Conservation (phyloP, 1,140 invertebrate genomes). For the Cryptotermes secundus region DNA sequence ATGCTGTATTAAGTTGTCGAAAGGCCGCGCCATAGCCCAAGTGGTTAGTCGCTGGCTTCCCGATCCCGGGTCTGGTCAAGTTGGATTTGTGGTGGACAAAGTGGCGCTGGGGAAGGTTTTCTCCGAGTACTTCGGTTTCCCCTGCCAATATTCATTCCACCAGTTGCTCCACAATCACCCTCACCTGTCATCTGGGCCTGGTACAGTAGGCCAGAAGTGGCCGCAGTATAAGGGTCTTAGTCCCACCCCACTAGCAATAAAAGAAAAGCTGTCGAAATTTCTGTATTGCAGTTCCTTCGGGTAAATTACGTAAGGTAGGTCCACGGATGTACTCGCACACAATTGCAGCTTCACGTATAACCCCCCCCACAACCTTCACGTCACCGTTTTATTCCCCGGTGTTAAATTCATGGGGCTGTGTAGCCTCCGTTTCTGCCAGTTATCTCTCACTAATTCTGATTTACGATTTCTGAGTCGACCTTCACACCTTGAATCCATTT, state of each 20-base stretch:
- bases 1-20: background rate
- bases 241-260: too few species aligned
- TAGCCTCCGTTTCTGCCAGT: constrained; percentile 13
- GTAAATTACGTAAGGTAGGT: background rate
- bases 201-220: too few species aligned
- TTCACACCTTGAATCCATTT: constrained; percentile 25
- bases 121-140: too few species aligned
- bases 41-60: too few species aligned
- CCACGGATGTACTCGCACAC: background rate
- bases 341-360: background rate
- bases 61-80: too few species aligned
- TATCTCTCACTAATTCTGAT: constrained; percentile 29
- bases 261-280: background rate
- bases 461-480: constrained; percentile 23
- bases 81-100: too few species aligned
- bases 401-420: constrained; percentile 4
- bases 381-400: background rate
- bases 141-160: too few species aligned
- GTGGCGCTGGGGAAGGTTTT: too few species aligned
- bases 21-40: too few species aligned
- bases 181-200: too few species aligned
- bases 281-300: background rate
- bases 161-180: too few species aligned
- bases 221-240: too few species aligned
- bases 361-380: background rate